These are phyloP conservation scores for Heptranchias perlo DNA, from an alignment of 2,113 vertebrate genomes.

Conservation along the genomic window DNA sequence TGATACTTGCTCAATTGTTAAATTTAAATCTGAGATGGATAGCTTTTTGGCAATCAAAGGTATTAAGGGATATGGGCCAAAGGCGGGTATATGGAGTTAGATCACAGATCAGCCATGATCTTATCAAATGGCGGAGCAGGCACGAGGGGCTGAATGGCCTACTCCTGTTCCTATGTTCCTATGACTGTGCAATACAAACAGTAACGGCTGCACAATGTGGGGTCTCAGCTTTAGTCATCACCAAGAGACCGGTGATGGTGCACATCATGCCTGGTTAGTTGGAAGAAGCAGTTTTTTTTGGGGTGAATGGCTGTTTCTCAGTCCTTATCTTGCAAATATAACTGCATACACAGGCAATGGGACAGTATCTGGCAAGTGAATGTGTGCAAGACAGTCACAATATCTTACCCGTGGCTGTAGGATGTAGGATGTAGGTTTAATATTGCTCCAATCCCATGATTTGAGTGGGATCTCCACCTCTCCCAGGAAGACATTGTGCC, in stretches of 20 bases:
- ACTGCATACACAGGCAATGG: background rate
- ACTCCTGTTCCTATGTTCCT: no score
- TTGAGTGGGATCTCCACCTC: slow-evolving; percentile 78
- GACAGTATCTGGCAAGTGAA: background rate
- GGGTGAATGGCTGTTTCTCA: background rate
- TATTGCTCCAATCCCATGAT: slow-evolving; percentile 80
- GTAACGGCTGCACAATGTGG: background rate
- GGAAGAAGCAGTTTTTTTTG: background rate
- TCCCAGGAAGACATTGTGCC: slow-evolving; percentile 85
- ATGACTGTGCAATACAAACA: background rate
- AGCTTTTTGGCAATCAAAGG: no score
- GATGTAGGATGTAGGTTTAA: slow-evolving; percentile 66
- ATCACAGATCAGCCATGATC: no score
- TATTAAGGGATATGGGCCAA: no score
- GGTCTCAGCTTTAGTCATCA: background rate
- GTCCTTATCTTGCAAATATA: background rate
- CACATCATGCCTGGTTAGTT: background rate
- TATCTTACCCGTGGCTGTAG: slow-evolving; percentile 77
- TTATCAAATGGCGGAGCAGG: no score
- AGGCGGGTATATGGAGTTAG: no score
- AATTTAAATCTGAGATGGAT: no score
- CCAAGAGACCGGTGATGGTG: background rate
- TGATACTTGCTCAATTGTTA: no score
- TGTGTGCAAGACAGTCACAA: fast-evolving
- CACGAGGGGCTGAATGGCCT: no score